phyloP scores from a whole-genome alignment of 2,797 vertebrate species.

The Calcarius lapponicus region DNA sequence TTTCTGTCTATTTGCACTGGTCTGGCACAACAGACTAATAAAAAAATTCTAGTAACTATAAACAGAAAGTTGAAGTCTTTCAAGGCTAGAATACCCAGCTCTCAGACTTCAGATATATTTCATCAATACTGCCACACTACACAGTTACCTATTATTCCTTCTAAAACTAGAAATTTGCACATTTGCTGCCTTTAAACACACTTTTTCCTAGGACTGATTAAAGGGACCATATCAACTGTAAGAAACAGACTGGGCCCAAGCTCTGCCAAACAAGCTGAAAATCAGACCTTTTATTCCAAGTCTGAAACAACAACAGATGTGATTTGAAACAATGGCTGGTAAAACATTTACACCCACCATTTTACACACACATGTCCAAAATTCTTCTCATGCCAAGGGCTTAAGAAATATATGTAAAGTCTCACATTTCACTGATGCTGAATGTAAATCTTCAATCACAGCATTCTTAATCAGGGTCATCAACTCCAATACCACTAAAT shows the following conservation, averaged over 20 bases:
- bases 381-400: not conserved
- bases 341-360: not conserved
- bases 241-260: not conserved
- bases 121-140: not conserved
- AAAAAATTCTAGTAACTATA: not conserved
- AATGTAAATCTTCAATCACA: not conserved
- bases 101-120: not conserved
- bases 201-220: not conserved
- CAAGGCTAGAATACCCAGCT: not conserved
- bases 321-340: not conserved
- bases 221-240: not conserved
- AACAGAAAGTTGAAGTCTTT: not conserved
- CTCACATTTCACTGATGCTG: not conserved
- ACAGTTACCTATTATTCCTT: not conserved
- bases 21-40: not conserved
- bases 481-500: not conserved
- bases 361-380: not conserved
- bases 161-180: not conserved
- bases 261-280: not conserved
- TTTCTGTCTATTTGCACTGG: not conserved
- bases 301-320: not conserved
- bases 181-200: not conserved
- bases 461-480: not conserved
- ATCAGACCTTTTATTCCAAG: not conserved
- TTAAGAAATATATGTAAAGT: not conserved